phyloP scores from a whole-genome alignment of 2,113 vertebrate genomes.

The Ammospiza caudacuta region DNA sequence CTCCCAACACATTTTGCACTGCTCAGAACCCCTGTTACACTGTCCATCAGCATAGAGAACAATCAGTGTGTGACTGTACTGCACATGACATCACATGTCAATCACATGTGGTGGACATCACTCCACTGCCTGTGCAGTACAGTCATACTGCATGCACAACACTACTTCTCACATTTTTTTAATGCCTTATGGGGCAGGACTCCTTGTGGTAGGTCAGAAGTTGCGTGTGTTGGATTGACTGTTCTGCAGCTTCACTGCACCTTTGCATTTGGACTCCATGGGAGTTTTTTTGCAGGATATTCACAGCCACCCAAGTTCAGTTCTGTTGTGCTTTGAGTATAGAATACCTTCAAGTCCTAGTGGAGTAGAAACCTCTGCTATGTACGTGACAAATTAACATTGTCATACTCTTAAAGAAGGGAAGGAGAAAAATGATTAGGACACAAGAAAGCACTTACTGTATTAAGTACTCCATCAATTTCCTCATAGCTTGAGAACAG shows the following conservation, averaged over 20 bases:
- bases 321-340: background rate
- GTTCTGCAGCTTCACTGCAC: background rate
- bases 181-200: background rate
- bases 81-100: too few species aligned
- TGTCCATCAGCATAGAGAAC: fast-evolving
- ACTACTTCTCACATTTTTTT: background rate
- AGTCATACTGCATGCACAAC: background rate
- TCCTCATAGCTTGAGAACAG: background rate
- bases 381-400: background rate
- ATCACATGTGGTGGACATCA: fast-evolving
- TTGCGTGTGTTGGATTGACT: background rate
- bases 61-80: background rate
- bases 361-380: background rate
- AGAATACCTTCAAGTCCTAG: background rate
- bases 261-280: background rate
- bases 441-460: background rate
- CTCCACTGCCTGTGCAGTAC: background rate
- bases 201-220: background rate
- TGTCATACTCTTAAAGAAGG: background rate
- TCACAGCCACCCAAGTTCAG: background rate
- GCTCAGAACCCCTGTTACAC: background rate
- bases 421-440: background rate
- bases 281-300: background rate
- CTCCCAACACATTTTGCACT: background rate
- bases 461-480: background rate